phyloP scores from a whole-genome alignment of 2,113 vertebrate genomes.

The Glaucidium brasilianum region DNA sequence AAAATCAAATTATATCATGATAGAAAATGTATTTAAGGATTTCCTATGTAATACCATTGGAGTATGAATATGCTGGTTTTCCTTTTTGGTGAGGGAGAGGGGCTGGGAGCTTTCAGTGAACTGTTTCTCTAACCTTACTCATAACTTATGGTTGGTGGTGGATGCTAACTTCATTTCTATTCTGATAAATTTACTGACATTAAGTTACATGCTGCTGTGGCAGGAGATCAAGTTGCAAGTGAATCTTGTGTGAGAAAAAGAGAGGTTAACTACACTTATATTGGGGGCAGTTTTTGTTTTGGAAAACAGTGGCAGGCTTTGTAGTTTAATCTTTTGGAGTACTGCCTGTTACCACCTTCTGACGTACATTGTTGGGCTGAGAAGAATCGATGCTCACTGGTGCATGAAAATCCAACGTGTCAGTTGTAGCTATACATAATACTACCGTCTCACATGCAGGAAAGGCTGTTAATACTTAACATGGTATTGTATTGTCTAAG shows the following conservation, averaged over 20 bases:
- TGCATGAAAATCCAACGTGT: not conserved
- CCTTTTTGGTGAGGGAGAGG: rapidly evolving
- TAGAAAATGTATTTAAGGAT: not conserved
- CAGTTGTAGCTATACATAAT: not conserved
- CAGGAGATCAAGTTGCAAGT: not conserved
- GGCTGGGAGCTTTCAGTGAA: not conserved
- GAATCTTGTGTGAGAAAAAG: not conserved
- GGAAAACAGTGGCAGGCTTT: slow-evolving; percentile 22
- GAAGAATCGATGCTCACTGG: slow-evolving; percentile 4
- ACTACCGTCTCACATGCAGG: not conserved
- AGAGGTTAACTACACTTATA: slow-evolving; percentile 25
- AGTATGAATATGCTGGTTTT: not conserved
- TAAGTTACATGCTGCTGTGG: not conserved
- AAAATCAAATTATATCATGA: not conserved
- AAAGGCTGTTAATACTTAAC: slow-evolving; percentile 36
- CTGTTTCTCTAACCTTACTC: not conserved
- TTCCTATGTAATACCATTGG: not conserved
- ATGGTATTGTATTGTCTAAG: not conserved
- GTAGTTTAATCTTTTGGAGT: slow-evolving; percentile 40
- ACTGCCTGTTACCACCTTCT: slow-evolving; percentile 5
- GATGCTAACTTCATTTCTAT: not conserved
- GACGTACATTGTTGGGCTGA: not conserved
- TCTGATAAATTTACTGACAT: not conserved
- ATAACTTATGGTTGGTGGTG: not conserved
- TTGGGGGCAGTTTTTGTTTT: not conserved